phyloP scores from a whole-genome alignment of 2,797 vertebrate genomes.

The Pempheris klunzingeri region DNA sequence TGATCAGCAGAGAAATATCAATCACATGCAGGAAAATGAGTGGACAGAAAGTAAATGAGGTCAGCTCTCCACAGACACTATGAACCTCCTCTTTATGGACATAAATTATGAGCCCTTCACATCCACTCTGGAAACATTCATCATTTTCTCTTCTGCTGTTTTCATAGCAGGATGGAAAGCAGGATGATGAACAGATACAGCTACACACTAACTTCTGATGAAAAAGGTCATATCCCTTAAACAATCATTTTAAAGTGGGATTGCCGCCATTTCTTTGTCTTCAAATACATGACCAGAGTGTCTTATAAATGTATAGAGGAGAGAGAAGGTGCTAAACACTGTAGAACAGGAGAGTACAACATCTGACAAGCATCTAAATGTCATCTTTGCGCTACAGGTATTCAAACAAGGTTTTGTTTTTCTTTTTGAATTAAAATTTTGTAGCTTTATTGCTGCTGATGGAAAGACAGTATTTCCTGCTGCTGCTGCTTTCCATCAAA shows the following conservation, averaged over 20 bases:
- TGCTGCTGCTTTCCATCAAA: background rate
- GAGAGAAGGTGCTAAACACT: no score
- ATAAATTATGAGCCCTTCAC: slow-evolving; percentile 43
- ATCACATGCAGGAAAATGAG: slow-evolving; percentile 42
- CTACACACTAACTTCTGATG: background rate
- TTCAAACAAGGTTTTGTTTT: background rate
- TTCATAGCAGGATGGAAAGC: background rate
- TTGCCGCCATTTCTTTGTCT: background rate
- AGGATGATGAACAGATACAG: background rate
- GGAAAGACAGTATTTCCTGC: background rate
- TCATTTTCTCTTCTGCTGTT: slow-evolving; percentile 21
- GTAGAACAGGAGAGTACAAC: background rate
- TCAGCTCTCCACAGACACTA: slow-evolving; percentile 52
- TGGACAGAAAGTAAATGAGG: slow-evolving; percentile 56
- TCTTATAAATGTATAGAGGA: background rate
- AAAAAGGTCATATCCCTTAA: background rate
- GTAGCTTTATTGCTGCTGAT: background rate
- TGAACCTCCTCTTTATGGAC: slow-evolving; percentile 39
- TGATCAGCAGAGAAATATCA: slow-evolving; percentile 37
- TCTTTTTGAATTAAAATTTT: no score
- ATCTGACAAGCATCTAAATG: background rate
- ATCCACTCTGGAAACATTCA: slow-evolving; percentile 31
- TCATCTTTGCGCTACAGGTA: background rate
- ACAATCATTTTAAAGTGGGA: background rate
- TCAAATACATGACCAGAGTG: background rate